Conservation (phyloP, 2,888 invertebrate genomes). For the Ennomos fuscantarius region DNA sequence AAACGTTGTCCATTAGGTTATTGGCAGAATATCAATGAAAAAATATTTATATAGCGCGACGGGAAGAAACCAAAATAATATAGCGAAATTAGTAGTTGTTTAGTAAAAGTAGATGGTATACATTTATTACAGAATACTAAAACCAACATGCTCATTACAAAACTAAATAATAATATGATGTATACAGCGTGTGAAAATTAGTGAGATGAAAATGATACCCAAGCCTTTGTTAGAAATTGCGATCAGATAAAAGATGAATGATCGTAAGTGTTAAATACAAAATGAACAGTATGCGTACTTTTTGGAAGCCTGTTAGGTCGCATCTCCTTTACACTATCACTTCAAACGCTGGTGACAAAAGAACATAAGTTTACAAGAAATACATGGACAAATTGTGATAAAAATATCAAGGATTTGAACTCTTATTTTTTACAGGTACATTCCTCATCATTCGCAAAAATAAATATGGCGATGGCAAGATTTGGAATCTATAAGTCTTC, state of each 20-base stretch:
- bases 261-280: slow-evolving; percentile 61
- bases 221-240: slow-evolving; percentile 6
- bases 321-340: slow-evolving; percentile 66
- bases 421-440: not conserved
- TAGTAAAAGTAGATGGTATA: no score
- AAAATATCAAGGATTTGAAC: not conserved
- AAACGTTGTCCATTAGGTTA: no score
- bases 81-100: no score
- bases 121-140: no score
- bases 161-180: no score
- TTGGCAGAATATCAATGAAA: no score
- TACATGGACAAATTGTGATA: not conserved
- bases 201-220: not conserved
- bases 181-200: not conserved
- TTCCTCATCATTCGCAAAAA: slow-evolving; percentile 3
- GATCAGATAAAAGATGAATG: slow-evolving; percentile 11
- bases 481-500: no score
- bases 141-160: no score
- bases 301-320: slow-evolving; percentile 75
- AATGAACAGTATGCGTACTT: slow-evolving; percentile 77
- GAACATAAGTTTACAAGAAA: slow-evolving; percentile 47
- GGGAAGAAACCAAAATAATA: no score
- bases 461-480: no score
- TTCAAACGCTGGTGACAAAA: slow-evolving; percentile 82
- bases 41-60: no score